Evolutionary conservation across 2,797 vertebrate species (phyloP), one percentile per base, ranked within the genome.

Genomic region (Ammospiza maritima): DNA sequence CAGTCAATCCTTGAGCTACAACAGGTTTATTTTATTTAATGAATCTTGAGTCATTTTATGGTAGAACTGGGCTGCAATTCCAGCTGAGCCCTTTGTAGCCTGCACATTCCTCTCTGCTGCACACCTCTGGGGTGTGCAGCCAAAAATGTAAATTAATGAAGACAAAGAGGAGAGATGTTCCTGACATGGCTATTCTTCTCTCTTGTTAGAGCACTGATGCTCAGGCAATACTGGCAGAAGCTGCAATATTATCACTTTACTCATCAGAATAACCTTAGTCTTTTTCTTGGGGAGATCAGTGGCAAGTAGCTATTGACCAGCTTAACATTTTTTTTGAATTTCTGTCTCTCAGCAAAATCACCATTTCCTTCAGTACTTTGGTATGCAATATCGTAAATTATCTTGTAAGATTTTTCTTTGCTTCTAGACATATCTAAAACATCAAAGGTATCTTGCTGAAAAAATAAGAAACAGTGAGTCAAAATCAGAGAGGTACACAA

Each of bases 21-120:
- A 94, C 65, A 94, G 85, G 65, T 94, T 95, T 93, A 64, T 94
- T 97, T 94, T 95, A 92, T 94, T 96, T 96, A 95, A 96, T 95
- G 83, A 93, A 60, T 48, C 91, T 95, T 90, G 89, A 92, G 87
- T 85, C 83, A 93, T 87, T 95, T 94, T 87, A 65, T 75, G 86
- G 88, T 77, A 94, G 93, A 90, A 89, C 88, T 65, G 80, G 80
- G 85, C 80, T 94, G 83, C 71, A 34, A 32, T 93, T 96, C 94
- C 96, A 96, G 89, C 94, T 96, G 94, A 95, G 96, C 88, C 89
- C 86, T 94, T 91, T 62, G 76, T 44, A 95, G 93, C 69, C 91
- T 77, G 83, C 65, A 69, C 78, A 87, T 94, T 93, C 69, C 72
- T 95, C 85, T 95, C 80, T 82, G 81, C 77, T 82, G 75, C 88